These are phyloP conservation scores for Myripristis jacobus DNA, from an alignment of 2,797 vertebrate species.

Conservation along the genomic window DNA sequence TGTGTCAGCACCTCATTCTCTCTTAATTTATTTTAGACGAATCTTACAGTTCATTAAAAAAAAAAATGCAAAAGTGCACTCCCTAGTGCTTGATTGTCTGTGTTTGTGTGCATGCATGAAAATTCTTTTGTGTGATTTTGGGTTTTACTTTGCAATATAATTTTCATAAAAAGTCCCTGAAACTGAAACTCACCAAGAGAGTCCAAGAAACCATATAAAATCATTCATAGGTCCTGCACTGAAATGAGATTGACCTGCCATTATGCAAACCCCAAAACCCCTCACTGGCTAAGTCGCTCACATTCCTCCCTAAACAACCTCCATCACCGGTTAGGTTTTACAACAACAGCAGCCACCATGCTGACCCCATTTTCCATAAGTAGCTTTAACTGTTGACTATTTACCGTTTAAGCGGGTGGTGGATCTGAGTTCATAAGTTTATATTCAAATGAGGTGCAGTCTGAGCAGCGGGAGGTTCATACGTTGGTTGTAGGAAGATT, in stretches of 20 bases:
- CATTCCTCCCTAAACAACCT: conserved; percentile 63
- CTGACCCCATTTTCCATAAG: conserved; percentile 59
- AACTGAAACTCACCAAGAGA: conserved; percentile 47
- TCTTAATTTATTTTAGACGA: neutral
- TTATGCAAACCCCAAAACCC: conserved; percentile 69
- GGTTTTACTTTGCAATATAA: conserved; percentile 51
- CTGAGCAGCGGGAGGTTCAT: conserved; percentile 53
- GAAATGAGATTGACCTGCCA: conserved; percentile 65
- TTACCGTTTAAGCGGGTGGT: conserved; percentile 47
- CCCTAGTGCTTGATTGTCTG: conserved; percentile 12
- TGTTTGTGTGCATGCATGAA: conserved; percentile 22
- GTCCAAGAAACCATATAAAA: conserved; percentile 54
- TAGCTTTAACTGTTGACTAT: conserved; percentile 61
- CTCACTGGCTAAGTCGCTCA: conserved; percentile 45
- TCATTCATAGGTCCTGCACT: conserved; percentile 52
- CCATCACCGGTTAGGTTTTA: conserved; percentile 51
- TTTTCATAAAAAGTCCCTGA: conserved; percentile 50
- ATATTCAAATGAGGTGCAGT: conserved; percentile 61
- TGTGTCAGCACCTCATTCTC: neutral
- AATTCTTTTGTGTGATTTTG: conserved; percentile 62
- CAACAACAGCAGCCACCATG: conserved; percentile 35
- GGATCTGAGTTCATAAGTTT: conserved; percentile 71
- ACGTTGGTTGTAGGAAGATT: conserved; percentile 44
- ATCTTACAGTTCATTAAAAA: conserved; percentile 34
- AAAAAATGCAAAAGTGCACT: too few species aligned